Evolutionary conservation across 2,888 invertebrate genomes (phyloP), one percentile per base, ranked within the genome.

Genomic region (Lamproptera curius): DNA sequence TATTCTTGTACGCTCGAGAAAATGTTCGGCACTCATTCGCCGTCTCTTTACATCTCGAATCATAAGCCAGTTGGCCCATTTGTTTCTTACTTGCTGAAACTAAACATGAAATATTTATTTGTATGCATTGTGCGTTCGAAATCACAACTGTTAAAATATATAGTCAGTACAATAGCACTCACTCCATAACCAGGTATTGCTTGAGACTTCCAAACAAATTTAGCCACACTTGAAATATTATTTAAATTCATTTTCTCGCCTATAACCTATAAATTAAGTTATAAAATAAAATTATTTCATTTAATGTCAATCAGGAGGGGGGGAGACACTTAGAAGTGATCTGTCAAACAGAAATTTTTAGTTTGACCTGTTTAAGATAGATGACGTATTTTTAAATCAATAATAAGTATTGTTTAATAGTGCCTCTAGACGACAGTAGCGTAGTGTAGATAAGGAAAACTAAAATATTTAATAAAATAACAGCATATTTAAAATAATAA

Each of bases 21-120:
- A 95, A 72, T 92, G 89, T 68, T 96, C 92, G 31, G 91, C 91
- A 0, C 93, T 92, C 66, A 92, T 86, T 63, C 92, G 91, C 44
- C 98, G 90, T 23, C 95, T 90, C 69, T 95, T 95, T 0, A 94
- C 94, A 75, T 99, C 98, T 54, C 94, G 90, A 38, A 93, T 89
- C 95, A 97, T 97, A 66, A 91, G 89, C 90, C 93, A 93, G 72
- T 95, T 94, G 0, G 93, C 91, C 91, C 93, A 97, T 87, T 94
- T 93, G 36, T 90, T 90, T 28, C 94, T 90, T 10, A 92, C 85
- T 89, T 93, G 93, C 72, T 93, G 93, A 42, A 90, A 78, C 93
- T 94, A 61, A 43, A n/a, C n/a, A 82, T 70, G 39, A 3, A 44
- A 49, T 48, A 26, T 47, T 16, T 16, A 40, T 42, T 26, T 9